Evolutionary conservation across 2,797 vertebrate genomes (phyloP).

Genomic region (Parauchenoglanis punctatus): DNA sequence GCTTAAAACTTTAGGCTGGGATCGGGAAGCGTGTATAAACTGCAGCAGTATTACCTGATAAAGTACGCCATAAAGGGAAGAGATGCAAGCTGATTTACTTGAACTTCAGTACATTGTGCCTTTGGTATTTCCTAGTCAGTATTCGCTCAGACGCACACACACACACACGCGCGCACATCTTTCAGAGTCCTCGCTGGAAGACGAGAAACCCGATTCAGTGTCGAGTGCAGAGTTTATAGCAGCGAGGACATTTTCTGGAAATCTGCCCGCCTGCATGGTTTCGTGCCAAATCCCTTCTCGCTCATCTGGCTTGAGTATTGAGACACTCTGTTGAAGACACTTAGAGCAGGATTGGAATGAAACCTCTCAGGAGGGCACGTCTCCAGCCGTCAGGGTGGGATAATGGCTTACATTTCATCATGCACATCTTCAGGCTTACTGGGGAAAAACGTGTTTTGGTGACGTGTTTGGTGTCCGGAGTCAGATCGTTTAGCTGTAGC

Average conservation of each 20-base stretch:
- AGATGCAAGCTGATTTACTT: conserved; percentile 14
- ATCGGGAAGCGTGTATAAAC: background rate
- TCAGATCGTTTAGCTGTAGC: background rate
- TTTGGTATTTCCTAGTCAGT: conserved; percentile 3
- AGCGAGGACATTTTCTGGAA: background rate
- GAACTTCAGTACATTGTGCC: conserved; percentile 26
- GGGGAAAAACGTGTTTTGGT: background rate
- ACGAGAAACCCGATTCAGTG: background rate
- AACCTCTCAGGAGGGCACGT: background rate
- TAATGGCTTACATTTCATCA: background rate
- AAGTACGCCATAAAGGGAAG: background rate
- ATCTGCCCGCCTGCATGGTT: background rate
- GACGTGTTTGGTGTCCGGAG: background rate
- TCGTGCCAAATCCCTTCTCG: background rate
- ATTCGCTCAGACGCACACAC: background rate
- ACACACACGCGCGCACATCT: background rate
- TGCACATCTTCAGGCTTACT: background rate
- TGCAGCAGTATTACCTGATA: background rate
- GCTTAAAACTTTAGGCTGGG: background rate
- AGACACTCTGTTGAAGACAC: background rate
- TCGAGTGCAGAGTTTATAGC: background rate
- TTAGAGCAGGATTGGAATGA: background rate
- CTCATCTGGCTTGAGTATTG: background rate
- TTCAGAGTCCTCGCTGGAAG: background rate
- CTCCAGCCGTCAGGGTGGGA: background rate